These are phyloP conservation scores for Hippasteria phrygiana DNA, from an alignment of 53 echinoderm and acorn worm genomes.

Conservation along the genomic window DNA sequence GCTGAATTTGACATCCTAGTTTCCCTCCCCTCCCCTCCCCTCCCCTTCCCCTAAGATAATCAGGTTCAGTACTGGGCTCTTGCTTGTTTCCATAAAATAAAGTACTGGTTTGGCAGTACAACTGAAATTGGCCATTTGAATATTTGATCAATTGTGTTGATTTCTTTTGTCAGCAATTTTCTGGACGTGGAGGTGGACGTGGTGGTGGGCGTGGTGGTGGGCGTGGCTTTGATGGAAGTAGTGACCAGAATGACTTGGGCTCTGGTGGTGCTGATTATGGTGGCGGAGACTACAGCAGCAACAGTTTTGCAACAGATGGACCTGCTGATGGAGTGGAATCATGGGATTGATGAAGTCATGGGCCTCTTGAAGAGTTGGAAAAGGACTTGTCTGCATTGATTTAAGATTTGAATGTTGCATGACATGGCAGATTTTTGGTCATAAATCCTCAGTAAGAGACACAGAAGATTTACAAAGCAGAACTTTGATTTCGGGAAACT, in stretches of 20 bases:
- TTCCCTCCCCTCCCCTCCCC: too few relatives aligned
- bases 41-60: too few relatives aligned
- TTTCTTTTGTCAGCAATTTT: conserved; percentile 34
- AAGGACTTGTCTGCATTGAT: too few relatives aligned
- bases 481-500: too few relatives aligned
- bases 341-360: conserved; percentile 74
- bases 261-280: background rate
- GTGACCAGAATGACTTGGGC: conserved; percentile 1
- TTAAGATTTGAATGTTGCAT: too few relatives aligned
- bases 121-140: background rate
- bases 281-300: background rate
- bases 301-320: conserved; percentile 9
- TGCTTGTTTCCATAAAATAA: background rate
- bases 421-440: too few relatives aligned
- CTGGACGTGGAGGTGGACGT: conserved; percentile 74
- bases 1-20: background rate
- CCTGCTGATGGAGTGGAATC: conserved; percentile 73
- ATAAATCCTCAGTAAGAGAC: too few relatives aligned
- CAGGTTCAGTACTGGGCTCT: background rate
- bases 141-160: background rate
- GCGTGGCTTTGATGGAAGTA: background rate
- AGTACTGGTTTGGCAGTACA: background rate
- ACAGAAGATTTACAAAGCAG: too few relatives aligned
- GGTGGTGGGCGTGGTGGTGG: conserved; percentile 64
- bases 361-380: too few relatives aligned